Percentiles rank a stretch among this genome's conserved stretches.
Evolutionary conservation across 2,797 vertebrate genomes (phyloP).

Genomic region (Scomberomorus guttatus): DNA sequence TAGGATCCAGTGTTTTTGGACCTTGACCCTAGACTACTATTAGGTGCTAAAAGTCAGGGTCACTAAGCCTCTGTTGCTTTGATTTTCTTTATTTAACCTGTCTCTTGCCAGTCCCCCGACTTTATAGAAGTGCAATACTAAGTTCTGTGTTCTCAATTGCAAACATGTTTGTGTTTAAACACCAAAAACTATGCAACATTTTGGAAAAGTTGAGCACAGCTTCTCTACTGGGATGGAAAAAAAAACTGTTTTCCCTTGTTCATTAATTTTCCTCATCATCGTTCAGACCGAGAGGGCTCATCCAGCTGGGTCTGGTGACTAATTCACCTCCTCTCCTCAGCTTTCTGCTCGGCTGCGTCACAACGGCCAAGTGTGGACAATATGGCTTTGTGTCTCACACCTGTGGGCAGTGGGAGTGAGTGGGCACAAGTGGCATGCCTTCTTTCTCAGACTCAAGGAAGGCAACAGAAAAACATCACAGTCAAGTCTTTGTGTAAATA

Average conservation of each 20-base stretch:
- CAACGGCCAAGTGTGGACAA: constrained; percentile 68
- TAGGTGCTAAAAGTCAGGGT: no score
- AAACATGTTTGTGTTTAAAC: constrained; percentile 31
- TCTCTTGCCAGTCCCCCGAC: not conserved
- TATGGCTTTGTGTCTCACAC: constrained; percentile 74
- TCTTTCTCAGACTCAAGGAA: constrained; percentile 31
- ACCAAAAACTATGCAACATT: constrained; percentile 42
- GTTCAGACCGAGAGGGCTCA: constrained; percentile 40
- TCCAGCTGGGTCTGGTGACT: constrained; percentile 63
- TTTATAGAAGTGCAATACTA: constrained; percentile 1
- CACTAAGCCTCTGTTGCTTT: not conserved
- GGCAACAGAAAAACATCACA: constrained; percentile 54
- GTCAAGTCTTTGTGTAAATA: constrained; percentile 59
- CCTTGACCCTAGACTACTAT: no score
- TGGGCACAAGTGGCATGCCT: constrained; percentile 39
- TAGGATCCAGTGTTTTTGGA: no score
- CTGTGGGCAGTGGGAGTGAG: constrained; percentile 70
- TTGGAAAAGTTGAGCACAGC: constrained; percentile 58
- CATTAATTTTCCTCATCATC: constrained; percentile 45
- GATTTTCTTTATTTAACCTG: not conserved
- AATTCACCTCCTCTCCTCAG: constrained; percentile 53
- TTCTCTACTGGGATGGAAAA: not conserved
- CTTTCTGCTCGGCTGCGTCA: constrained; percentile 44
- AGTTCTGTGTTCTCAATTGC: constrained; percentile 35
- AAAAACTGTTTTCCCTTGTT: constrained; percentile 55